Conservation (phyloP, 2,113 vertebrate genomes). For the Myiozetetes cayanensis region DNA sequence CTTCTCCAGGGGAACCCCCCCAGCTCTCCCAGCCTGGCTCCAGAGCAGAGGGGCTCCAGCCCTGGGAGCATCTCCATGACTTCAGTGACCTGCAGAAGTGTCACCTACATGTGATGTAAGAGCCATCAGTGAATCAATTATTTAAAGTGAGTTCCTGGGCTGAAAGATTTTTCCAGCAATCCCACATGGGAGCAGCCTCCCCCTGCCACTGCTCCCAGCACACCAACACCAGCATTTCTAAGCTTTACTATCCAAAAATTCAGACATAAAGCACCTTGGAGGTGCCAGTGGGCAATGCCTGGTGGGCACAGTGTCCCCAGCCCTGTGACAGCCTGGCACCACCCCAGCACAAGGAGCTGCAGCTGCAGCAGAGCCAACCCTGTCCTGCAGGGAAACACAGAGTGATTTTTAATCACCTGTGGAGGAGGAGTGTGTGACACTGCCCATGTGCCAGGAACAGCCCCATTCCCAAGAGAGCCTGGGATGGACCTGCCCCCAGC, state of each 20-base stretch:
- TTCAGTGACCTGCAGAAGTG: neutral
- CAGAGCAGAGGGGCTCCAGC: neutral
- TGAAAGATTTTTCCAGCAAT: neutral
- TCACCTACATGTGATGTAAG: rapidly evolving
- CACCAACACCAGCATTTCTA: neutral
- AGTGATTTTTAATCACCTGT: neutral
- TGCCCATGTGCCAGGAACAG: neutral
- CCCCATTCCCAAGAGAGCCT: neutral
- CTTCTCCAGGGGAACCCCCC: neutral
- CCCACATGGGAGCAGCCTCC: neutral
- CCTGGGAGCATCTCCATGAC: neutral
- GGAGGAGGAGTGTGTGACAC: neutral
- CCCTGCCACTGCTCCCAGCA: neutral
- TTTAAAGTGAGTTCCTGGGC: neutral
- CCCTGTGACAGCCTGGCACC: neutral
- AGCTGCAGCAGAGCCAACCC: neutral
- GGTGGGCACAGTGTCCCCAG: neutral
- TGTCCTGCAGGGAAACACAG: neutral
- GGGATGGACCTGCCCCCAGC: neutral
- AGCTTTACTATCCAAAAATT: neutral
- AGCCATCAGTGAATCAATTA: neutral
- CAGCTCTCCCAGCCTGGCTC: neutral
- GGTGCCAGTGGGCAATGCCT: neutral
- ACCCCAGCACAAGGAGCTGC: rapidly evolving
- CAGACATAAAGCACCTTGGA: neutral